Evolutionary conservation across 2,797 vertebrate genomes (phyloP).

Genomic region (Sebastes iracundus): DNA sequence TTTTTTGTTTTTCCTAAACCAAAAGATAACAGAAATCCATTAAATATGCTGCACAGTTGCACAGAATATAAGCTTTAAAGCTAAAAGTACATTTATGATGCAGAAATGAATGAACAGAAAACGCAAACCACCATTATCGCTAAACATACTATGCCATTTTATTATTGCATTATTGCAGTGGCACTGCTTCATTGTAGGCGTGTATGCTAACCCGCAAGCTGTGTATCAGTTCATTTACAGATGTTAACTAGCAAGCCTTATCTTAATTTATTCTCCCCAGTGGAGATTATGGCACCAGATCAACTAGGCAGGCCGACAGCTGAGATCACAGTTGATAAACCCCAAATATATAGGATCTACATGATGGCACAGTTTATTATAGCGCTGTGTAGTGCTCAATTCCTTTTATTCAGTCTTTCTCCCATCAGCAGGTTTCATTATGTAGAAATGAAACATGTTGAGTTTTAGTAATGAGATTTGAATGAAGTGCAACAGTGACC

Average conservation of each 20-base stretch:
- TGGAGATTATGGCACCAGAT: not conserved
- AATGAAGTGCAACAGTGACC: slow-evolving; percentile 44
- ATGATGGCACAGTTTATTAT: slow-evolving; percentile 12
- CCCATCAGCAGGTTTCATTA: slow-evolving; percentile 36
- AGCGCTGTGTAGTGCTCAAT: not conserved
- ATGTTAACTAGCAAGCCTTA: not conserved
- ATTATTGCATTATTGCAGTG: not conserved
- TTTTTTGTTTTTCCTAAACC: not conserved
- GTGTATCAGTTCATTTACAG: not conserved
- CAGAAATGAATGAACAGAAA: not conserved
- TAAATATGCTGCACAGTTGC: not conserved
- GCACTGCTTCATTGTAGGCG: not conserved
- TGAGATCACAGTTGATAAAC: slow-evolving; percentile 11
- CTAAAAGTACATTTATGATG: not conserved
- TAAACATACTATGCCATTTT: not conserved
- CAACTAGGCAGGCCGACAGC: not conserved
- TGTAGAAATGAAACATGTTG: slow-evolving; percentile 44
- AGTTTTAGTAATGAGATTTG: slow-evolving; percentile 58
- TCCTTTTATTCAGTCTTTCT: slow-evolving; percentile 10
- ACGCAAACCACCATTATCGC: not conserved
- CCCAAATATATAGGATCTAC: not conserved
- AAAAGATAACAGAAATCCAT: not conserved
- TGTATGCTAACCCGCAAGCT: not conserved
- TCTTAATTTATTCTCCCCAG: slow-evolving; percentile 9
- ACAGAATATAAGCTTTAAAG: not conserved